Percentiles rank a stretch among this genome's conserved stretches.
Conservation (phyloP, 2,797 vertebrate genomes). For the Agapornis canus region DNA sequence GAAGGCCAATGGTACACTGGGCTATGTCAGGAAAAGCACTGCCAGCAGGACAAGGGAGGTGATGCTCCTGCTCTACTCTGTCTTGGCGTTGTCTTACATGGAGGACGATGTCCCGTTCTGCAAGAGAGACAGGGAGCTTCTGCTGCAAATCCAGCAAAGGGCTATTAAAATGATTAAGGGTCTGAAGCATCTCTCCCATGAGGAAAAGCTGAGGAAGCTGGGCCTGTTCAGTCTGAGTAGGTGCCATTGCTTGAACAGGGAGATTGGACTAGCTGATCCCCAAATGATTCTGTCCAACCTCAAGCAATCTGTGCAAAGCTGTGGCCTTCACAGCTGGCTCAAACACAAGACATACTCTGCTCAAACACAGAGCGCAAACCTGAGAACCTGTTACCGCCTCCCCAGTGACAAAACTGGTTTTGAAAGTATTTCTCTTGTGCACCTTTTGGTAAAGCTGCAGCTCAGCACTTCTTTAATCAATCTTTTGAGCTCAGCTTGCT, state of each 20-base stretch:
- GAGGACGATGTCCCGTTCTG: background rate
- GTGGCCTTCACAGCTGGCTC: background rate
- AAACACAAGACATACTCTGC: background rate
- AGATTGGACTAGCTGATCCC: background rate
- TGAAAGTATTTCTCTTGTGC: background rate
- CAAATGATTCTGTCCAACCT: background rate
- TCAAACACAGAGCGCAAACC: background rate
- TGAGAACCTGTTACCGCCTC: background rate
- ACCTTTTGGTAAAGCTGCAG: background rate
- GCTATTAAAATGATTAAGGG: background rate
- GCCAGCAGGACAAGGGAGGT: background rate
- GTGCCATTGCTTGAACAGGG: background rate
- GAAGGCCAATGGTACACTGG: background rate
- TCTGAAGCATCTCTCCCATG: background rate
- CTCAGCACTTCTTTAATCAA: background rate
- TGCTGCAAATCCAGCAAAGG: background rate
- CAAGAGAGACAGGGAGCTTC: background rate
- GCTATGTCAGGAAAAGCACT: background rate
- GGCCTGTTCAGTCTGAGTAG: background rate
- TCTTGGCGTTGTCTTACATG: background rate
- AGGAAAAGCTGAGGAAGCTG: background rate
- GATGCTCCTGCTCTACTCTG: background rate
- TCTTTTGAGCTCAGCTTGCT: background rate
- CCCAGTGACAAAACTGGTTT: background rate
- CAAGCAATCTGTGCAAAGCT: background rate